phyloP scores from a whole-genome alignment of 1,140 invertebrate species.

The Heliconius eleuchia region DNA sequence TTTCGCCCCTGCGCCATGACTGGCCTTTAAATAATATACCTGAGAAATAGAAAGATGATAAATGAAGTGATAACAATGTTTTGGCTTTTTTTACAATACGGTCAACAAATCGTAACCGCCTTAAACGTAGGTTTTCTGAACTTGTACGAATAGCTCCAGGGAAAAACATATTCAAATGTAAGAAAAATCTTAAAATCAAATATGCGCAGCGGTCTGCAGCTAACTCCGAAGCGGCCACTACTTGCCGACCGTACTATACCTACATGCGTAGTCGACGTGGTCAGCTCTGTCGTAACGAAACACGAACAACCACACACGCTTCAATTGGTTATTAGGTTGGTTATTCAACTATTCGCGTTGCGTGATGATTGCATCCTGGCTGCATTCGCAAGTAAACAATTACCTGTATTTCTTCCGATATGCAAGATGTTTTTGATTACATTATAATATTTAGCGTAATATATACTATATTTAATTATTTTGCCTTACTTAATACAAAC shows the following conservation, averaged over 20 bases:
- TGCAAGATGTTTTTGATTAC: neutral
- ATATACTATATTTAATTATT: neutral
- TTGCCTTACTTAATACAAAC: neutral
- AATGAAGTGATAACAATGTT: too few species aligned
- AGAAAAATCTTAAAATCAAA: too few species aligned
- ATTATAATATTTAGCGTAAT: neutral
- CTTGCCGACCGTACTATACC: neutral
- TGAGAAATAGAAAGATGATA: too few species aligned
- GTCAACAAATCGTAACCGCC: too few species aligned
- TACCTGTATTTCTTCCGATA: slow-evolving; percentile 18
- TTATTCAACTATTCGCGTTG: slow-evolving; percentile 37
- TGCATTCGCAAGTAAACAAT: slow-evolving; percentile 27
- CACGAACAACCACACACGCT: slow-evolving; percentile 23
- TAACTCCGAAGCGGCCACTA: too few species aligned
- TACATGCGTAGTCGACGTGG: neutral
- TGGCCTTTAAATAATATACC: too few species aligned
- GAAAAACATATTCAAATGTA: too few species aligned
- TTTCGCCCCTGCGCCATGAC: too few species aligned
- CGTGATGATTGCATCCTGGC: slow-evolving; percentile 33
- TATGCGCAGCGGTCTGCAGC: too few species aligned
- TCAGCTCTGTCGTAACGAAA: slow-evolving; percentile 1
- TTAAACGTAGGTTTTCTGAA: too few species aligned
- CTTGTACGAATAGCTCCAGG: too few species aligned
- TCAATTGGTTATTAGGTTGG: slow-evolving; percentile 37
- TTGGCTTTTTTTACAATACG: too few species aligned